Evolutionary conservation across 2,888 invertebrate species (phyloP).

Genomic region (Chydorus sphaericus): DNA sequence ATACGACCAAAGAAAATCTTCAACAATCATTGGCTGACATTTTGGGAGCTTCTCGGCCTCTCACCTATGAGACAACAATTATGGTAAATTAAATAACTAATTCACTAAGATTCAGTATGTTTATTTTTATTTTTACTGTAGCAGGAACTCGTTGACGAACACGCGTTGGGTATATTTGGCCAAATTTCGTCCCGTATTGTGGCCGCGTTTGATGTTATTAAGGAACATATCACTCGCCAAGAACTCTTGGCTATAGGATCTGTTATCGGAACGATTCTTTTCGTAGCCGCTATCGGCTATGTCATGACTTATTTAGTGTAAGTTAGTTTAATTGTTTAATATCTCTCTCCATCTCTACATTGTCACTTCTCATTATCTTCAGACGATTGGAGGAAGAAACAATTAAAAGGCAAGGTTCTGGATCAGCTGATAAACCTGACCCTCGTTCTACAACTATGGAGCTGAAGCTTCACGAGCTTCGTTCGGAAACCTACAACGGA

Average conservation of each 20-base stretch:
- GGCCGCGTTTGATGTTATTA: constrained; percentile 51
- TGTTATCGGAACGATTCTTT: constrained; percentile 56
- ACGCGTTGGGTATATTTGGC: constrained; percentile 53
- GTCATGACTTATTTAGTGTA: constrained; percentile 69
- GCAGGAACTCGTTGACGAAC: constrained; percentile 63
- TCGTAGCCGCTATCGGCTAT: constrained; percentile 65
- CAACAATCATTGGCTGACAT: constrained; percentile 55
- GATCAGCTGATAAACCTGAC: not conserved
- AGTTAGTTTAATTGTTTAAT: constrained; percentile 24
- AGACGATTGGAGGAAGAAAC: constrained; percentile 44
- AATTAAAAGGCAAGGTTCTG: constrained; percentile 22
- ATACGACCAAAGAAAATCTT: constrained; percentile 38
- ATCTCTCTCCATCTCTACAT: not conserved
- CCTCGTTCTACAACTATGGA: constrained; percentile 37
- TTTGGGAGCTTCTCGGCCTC: constrained; percentile 52
- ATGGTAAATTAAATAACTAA: constrained; percentile 36
- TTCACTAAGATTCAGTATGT: constrained; percentile 5
- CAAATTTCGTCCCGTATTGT: constrained; percentile 48
- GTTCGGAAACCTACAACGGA: constrained; percentile 90
- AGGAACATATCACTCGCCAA: constrained; percentile 55
- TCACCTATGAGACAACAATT: constrained; percentile 62
- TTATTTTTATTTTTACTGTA: not conserved
- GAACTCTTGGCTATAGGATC: constrained; percentile 65
- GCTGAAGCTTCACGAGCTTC: constrained; percentile 72
- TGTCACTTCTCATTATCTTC: not conserved